These are phyloP conservation scores for Drosophila cognata DNA, from an alignment of 2,888 invertebrate genomes.

Conservation along the genomic window DNA sequence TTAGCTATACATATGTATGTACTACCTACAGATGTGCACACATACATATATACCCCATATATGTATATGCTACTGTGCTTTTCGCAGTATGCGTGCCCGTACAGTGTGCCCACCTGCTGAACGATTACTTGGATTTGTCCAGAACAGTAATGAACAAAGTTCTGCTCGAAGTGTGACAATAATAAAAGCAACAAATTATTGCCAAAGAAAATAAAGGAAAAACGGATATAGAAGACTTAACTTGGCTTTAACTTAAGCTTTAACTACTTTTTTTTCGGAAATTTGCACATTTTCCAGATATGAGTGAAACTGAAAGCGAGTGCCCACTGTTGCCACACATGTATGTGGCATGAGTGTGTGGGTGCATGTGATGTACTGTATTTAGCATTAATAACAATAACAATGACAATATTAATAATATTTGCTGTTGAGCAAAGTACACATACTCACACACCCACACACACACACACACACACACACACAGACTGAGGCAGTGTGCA, in stretches of 20 bases:
- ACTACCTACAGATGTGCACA: constrained; percentile 7
- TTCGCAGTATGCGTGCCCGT: constrained; percentile 5
- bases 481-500: constrained; percentile 23
- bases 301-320: constrained; percentile 16
- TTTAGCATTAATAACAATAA: constrained; percentile 67
- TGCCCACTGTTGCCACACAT: constrained; percentile 45
- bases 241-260: too few relatives aligned
- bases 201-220: background rate
- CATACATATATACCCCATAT: constrained; percentile 3
- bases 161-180: background rate
- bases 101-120: constrained; percentile 4
- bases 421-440: constrained; percentile 70
- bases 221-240: background rate
- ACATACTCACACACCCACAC: constrained; percentile 28
- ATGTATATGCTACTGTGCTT: constrained; percentile 19
- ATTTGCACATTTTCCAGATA: background rate
- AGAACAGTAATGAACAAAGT: background rate
- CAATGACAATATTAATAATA: constrained; percentile 73
- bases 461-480: constrained; percentile 9
- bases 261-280: background rate
- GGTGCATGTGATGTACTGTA: constrained; percentile 31
- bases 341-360: constrained; percentile 13
- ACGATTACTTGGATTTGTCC: background rate
- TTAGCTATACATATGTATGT: background rate
- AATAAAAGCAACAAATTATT: background rate